Base-by-base conservation (phyloP, 2,888 invertebrate genomes). In the Helicoverpa assulta region DNA sequence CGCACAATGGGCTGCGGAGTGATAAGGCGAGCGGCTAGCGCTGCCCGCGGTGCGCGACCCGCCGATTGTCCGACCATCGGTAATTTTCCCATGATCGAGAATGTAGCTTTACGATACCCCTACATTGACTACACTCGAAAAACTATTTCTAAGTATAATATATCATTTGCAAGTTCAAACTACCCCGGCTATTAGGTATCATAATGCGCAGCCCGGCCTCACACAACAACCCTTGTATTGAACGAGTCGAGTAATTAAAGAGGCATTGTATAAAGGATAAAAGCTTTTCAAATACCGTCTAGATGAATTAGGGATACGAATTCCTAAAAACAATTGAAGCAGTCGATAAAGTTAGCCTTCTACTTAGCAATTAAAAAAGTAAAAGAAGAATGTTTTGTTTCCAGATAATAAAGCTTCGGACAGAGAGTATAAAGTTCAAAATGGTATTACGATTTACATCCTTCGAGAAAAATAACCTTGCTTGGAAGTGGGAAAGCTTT, bases 401-500 rank as follows among this genome's bases (percentile, higher is more conserved):
- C 80, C 78, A 86, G 85, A 93, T 87, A 92, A 86, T 90, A 85
- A 83, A 88, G 86, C 90, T 91, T 92, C 85, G 79, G 78, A 73
- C 85, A 79, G 76, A 77, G 80, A 81, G 62, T 64, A 83, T 90
- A 93, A 84, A 88, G 93, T 91, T 84, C 80, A 91, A 90, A 92
- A 87, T 92, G 78, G 86, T 75, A 76, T 80, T 85, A 84, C 84
- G 81, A 85, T 90, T 88, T 90, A 90, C 86, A 89, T 88, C 87
- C 86, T 90, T 90, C 86, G 86, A 86, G 88, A 89, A 90, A 92
- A 89, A 92, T 91, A 92, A 91, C 87, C 89, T 85, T 92, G 92
- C 92, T 47, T 91, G 90, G 93, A 94, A 93, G 93, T 91, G 91
- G 92, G 91, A 91, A 93, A 94, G 92, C 91, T 91, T 93, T 92